These are phyloP conservation scores for Coptodon rendalli DNA, from an alignment of 2,113 vertebrate species.

Conservation along the genomic window DNA sequence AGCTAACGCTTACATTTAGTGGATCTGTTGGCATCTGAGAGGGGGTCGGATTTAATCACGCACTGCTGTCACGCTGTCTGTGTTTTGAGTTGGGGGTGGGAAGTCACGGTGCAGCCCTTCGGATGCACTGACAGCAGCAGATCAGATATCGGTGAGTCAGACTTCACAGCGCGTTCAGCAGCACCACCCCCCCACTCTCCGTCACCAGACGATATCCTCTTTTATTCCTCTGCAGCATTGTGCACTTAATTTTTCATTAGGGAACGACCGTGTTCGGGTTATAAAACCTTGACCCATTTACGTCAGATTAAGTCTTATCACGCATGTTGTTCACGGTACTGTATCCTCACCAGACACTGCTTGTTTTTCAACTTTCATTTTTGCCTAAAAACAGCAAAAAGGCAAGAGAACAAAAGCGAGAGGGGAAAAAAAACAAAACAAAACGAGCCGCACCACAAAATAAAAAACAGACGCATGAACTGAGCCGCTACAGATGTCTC, in stretches of 20 bases:
- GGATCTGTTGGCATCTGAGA: background rate
- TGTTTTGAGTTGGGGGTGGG: background rate
- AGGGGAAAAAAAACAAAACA: background rate
- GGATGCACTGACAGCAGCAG: constrained; percentile 44
- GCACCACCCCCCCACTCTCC: constrained; percentile 26
- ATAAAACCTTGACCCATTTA: constrained; percentile 48
- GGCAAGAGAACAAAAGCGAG: background rate
- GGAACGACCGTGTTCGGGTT: constrained; percentile 1
- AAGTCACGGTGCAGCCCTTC: constrained; percentile 19
- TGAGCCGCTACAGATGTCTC: background rate
- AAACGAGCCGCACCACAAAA: background rate
- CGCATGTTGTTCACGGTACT: constrained; percentile 3
- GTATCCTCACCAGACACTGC: background rate
- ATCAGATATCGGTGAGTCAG: constrained; percentile 61
- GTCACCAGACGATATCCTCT: constrained; percentile 16
- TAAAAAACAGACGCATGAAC: background rate
- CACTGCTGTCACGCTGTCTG: background rate
- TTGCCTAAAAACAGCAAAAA: background rate
- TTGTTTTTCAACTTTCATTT: constrained; percentile 9
- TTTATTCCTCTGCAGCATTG: constrained; percentile 2
- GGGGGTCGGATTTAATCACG: background rate
- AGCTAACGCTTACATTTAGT: background rate
- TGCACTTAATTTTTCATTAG: constrained; percentile 33
- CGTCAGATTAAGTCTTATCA: constrained; percentile 47
- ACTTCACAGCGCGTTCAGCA: constrained; percentile 13